phyloP scores from a whole-genome alignment of 2,797 vertebrate genomes.

The Enteromius viviparus region DNA sequence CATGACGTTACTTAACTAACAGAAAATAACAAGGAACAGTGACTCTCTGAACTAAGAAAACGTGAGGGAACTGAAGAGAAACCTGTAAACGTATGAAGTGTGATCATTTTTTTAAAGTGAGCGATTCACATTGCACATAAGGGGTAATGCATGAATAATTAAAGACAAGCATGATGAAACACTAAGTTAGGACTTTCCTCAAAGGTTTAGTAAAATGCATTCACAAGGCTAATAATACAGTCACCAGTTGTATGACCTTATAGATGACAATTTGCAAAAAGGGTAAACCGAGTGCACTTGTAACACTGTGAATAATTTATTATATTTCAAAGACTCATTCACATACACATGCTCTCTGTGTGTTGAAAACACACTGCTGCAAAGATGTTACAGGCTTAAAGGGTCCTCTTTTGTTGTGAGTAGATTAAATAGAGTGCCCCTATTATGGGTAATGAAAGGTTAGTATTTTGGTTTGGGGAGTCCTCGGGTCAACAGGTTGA shows the following conservation, averaged over 20 bases:
- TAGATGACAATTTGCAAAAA: neutral
- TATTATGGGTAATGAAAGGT: too few relatives aligned
- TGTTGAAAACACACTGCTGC: neutral
- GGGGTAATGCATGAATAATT: neutral
- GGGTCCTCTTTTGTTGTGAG: neutral
- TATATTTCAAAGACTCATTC: too few relatives aligned
- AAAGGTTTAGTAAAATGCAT: neutral
- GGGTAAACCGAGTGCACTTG: neutral
- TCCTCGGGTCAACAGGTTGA: too few relatives aligned
- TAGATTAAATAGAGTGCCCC: neutral
- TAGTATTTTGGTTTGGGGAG: too few relatives aligned
- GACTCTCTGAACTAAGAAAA: conserved; percentile 7
- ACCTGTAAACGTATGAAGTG: neutral
- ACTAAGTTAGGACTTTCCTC: neutral
- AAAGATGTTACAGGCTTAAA: neutral
- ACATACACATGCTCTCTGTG: neutral
- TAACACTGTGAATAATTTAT: neutral
- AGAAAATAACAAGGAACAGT: conserved; percentile 40
- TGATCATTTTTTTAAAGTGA: neutral
- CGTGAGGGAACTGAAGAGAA: neutral
- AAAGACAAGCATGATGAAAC: neutral
- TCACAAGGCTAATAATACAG: neutral
- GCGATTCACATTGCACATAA: neutral
- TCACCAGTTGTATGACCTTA: neutral
- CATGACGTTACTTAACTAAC: neutral